Conservation (phyloP, 2,113 vertebrate genomes). For the Ariopsis seemanni region DNA sequence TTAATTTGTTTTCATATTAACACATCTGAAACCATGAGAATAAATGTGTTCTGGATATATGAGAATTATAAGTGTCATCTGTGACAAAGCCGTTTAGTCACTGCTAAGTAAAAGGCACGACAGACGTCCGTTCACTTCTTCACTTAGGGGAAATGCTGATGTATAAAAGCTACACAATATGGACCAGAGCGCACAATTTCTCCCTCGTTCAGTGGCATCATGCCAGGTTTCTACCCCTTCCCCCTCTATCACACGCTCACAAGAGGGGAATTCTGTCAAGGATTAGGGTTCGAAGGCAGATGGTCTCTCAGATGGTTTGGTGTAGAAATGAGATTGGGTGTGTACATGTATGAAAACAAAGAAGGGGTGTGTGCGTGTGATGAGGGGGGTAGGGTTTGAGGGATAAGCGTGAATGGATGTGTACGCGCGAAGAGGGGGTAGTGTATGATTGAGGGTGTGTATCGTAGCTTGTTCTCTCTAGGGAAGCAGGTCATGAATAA, state of each 20-base stretch:
- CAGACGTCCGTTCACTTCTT: not conserved
- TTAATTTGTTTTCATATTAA: not conserved
- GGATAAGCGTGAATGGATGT: not conserved
- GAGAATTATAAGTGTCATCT: not conserved
- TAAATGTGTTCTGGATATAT: not conserved
- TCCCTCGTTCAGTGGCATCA: not conserved
- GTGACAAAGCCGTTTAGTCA: not conserved
- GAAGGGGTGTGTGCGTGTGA: not conserved
- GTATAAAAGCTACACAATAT: not conserved
- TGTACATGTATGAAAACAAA: constrained; percentile 34
- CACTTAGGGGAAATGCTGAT: not conserved
- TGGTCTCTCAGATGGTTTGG: constrained; percentile 69
- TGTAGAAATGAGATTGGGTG: constrained; percentile 64
- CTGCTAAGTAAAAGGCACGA: not conserved
- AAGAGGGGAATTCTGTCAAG: constrained; percentile 40
- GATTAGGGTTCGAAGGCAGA: constrained; percentile 70
- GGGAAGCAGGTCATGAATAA: constrained; percentile 67
- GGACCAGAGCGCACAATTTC: not conserved
- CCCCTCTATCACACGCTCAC: constrained; percentile 30
- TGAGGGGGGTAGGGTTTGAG: constrained; percentile 62
- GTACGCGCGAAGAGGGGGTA: constrained; percentile 5
- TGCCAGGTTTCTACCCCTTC: constrained; percentile 4
- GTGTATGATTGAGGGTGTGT: constrained; percentile 30
- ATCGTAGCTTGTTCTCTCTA: constrained; percentile 37
- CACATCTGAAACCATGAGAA: not conserved